Percentiles rank a stretch among this genome's conserved stretches.
Evolutionary conservation across 2,888 invertebrate species (phyloP).

Genomic region (Temnothorax ravouxi): DNA sequence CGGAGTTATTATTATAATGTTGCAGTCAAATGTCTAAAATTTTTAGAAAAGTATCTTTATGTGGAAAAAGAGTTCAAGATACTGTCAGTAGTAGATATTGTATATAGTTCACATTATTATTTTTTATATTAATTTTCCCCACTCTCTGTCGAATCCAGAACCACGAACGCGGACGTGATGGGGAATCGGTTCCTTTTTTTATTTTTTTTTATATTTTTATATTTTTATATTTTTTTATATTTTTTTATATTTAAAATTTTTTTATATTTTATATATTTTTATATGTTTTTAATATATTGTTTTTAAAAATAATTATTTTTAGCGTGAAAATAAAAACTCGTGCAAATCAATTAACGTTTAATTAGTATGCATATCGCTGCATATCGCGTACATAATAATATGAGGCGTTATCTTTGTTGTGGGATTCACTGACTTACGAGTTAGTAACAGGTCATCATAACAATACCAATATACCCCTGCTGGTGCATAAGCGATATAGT

Average conservation of each 20-base stretch:
- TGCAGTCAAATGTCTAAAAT: too few relatives aligned
- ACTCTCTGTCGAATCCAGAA: too few relatives aligned
- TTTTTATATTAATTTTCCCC: too few relatives aligned
- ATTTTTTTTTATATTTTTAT: too few relatives aligned
- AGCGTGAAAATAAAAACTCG: neutral
- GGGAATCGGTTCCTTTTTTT: neutral
- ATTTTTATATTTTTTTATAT: neutral
- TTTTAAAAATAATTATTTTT: too few relatives aligned
- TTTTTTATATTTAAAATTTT: too few relatives aligned
- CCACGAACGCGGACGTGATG: too few relatives aligned
- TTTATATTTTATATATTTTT: neutral
- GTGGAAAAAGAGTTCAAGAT: too few relatives aligned
- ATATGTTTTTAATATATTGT: neutral
- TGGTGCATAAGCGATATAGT: constrained; percentile 46
- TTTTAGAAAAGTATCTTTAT: too few relatives aligned
- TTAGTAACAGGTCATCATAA: constrained; percentile 58
- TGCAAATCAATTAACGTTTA: neutral
- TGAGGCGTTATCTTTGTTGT: constrained; percentile 37
- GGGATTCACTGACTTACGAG: constrained; percentile 42
- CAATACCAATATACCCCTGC: constrained; percentile 54
- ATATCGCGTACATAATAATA: constrained; percentile 44
- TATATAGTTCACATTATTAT: too few relatives aligned
- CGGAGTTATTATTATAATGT: too few relatives aligned
- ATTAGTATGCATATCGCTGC: neutral
- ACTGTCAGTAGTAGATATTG: too few relatives aligned